phyloP scores from a whole-genome alignment of 2,113 vertebrate genomes.

The Gila orcuttii region DNA sequence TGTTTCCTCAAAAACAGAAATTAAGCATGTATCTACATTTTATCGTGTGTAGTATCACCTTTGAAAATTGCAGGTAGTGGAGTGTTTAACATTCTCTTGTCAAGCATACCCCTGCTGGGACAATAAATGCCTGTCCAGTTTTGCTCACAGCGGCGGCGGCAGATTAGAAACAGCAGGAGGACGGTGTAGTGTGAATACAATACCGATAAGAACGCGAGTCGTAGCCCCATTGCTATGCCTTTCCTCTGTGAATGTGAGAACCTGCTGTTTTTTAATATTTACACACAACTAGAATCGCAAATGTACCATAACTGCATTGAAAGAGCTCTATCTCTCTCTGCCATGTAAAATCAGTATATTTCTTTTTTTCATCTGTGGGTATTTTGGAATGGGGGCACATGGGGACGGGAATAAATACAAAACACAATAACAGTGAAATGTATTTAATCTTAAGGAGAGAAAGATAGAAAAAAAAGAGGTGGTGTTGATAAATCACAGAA shows the following conservation, averaged over 20 bases:
- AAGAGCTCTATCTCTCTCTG: slow-evolving; percentile 55
- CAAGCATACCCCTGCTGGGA: slow-evolving; percentile 92
- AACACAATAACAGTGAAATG: slow-evolving; percentile 70
- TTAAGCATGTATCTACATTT: slow-evolving; percentile 78
- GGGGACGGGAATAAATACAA: slow-evolving; percentile 63
- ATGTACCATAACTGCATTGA: slow-evolving; percentile 76
- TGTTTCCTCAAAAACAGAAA: slow-evolving; percentile 65
- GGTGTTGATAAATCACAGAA: slow-evolving; percentile 19
- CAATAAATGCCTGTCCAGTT: slow-evolving; percentile 99
- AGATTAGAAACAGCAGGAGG: slow-evolving; percentile 99
- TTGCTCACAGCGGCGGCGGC: slow-evolving; percentile 93
- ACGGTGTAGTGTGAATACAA: slow-evolving; percentile 87
- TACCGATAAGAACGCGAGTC: slow-evolving; percentile 92
- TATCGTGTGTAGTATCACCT: slow-evolving; percentile 87
- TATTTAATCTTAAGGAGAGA: slow-evolving; percentile 51
- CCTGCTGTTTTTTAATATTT: slow-evolving; percentile 99
- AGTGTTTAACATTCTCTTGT: slow-evolving; percentile 94
- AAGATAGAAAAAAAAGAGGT: slow-evolving; percentile 9
- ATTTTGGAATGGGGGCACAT: slow-evolving; percentile 34
- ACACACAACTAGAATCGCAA: slow-evolving; percentile 95
- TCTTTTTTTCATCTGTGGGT: slow-evolving; percentile 50
- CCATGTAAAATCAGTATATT: slow-evolving; percentile 69
- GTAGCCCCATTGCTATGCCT: slow-evolving; percentile 87
- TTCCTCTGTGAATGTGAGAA: slow-evolving; percentile 88
- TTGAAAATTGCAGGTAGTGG: slow-evolving; percentile 86